Base-by-base conservation (phyloP, 53 echinoderm and acorn worm genomes). In the Actinopyga echinites region DNA sequence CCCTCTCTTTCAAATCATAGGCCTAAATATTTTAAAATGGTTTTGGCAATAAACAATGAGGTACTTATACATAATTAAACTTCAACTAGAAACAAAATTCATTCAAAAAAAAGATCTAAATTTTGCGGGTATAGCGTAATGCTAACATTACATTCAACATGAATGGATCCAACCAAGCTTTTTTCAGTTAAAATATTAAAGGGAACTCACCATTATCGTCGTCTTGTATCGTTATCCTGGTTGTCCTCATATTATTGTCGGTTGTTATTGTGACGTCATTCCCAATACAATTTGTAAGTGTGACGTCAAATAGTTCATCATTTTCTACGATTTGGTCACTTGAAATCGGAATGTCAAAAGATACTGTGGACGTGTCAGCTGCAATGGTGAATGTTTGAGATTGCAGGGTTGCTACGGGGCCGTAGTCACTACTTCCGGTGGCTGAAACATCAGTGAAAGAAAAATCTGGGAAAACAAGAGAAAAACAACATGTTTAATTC, bases 401-500 rank as follows among this genome's bases (percentile, higher is more conserved):
- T 26, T 23, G 69, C 40, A 69, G n/a, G 34, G 5, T 33, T 19
- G 21, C 21, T 1, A 69, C 26, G 42, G 69, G 25, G 13, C 69
- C 69, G 34, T 42, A 69, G 42, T 69, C 69, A n/a, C 44, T 69
- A 13, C 23, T 33, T 38, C 69, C 69, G 5, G 23, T 13, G 12
- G 69, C 24, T 21, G 69, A 42, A 69, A 22, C 69, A 44, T 69
- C 69, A 23, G 69, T 32, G 21, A 42, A 69, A 23, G 69, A 69
- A 23, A 69, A 44, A 21, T 22, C 69, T 69, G 20, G 26, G 21
- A 69, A 42, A 28, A 29, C 6, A n/a, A 19, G 34, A 30, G 2
- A 19, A 9, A 64, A 8, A 6, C 20, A 64, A 64, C n/a, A 6
- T 34, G 1, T 10, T 32, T 64, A 28, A 29, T 7, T 29, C 20